Conservation (phyloP, 2,888 invertebrate genomes). For the Erebia palarica region DNA sequence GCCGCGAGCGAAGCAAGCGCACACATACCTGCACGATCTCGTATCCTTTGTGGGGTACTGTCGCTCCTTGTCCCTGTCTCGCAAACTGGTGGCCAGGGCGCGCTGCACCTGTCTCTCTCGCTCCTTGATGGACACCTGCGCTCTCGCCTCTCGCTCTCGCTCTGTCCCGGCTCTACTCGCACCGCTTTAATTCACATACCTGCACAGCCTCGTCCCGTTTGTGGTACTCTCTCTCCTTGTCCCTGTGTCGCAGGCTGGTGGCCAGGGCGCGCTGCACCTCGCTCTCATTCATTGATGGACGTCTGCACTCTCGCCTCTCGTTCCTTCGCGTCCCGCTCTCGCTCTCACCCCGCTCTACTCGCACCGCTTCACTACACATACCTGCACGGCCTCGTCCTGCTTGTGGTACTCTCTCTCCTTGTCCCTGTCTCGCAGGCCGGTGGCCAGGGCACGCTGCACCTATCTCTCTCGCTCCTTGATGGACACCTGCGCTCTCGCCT, state of each 20-base stretch:
- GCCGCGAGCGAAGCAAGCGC: not conserved
- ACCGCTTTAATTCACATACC: too few species aligned
- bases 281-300: too few species aligned
- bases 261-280: too few species aligned
- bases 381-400: constrained; percentile 96
- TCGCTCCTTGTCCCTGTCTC: constrained; percentile 98
- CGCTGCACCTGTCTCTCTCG: constrained; percentile 96
- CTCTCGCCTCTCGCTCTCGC: constrained; percentile 91
- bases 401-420: constrained; percentile 99
- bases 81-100: constrained; percentile 94
- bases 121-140: constrained; percentile 96
- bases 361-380: constrained; percentile 46
- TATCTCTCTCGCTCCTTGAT: constrained; percentile 96
- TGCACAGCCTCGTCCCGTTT: too few species aligned
- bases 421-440: constrained; percentile 96
- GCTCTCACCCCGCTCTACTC: too few species aligned
- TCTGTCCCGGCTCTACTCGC: constrained; percentile 50
- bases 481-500: constrained; percentile 95
- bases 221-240: too few species aligned
- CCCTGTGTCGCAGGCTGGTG: too few species aligned
- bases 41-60: constrained; percentile 97
- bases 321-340: too few species aligned
- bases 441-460: constrained; percentile 95
- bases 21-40: constrained; percentile 91
- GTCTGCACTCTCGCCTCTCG: too few species aligned